These are phyloP conservation scores for Virgularia gustaviana DNA, from an alignment of 92 coral and sea anemone genomes.

Conservation along the genomic window DNA sequence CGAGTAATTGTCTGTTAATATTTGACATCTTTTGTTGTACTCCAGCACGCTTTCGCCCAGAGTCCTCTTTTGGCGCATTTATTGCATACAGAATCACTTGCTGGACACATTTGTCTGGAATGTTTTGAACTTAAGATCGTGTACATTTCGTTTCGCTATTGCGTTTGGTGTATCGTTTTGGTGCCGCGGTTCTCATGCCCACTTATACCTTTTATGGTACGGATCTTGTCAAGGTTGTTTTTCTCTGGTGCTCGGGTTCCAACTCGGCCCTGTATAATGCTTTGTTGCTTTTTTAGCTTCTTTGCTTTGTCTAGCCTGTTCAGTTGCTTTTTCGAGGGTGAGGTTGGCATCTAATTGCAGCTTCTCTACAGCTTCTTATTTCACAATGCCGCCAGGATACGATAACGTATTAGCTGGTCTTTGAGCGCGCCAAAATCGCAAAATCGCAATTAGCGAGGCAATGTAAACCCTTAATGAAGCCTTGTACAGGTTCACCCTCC, in stretches of 20 bases:
- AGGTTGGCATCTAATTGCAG: conserved; percentile 47
- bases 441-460: conserved; percentile 36
- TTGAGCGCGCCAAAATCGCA: conserved; percentile 16
- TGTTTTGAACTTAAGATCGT: background rate
- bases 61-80: conserved; percentile 1
- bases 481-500: background rate
- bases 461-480: conserved; percentile 32
- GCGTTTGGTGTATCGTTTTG: too few relatives aligned
- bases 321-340: conserved; percentile 52
- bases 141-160: background rate
- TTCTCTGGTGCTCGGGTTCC: background rate
- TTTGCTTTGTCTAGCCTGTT: conserved; percentile 37
- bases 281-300: conserved; percentile 49
- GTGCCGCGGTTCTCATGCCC: too few relatives aligned
- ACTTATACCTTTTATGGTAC: too few relatives aligned
- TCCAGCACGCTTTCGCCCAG: conserved; percentile 4
- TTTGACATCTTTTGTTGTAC: too few relatives aligned
- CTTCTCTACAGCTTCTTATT: conserved; percentile 43
- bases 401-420: conserved; percentile 39
- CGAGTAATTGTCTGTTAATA: too few relatives aligned
- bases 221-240: too few relatives aligned
- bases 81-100: conserved; percentile 3
- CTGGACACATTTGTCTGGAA: conserved; percentile 1
- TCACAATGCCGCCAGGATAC: conserved; percentile 36
- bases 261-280: conserved; percentile 10